Conservation (phyloP, 1,140 invertebrate genomes). For the Nixonia krombeini region DNA sequence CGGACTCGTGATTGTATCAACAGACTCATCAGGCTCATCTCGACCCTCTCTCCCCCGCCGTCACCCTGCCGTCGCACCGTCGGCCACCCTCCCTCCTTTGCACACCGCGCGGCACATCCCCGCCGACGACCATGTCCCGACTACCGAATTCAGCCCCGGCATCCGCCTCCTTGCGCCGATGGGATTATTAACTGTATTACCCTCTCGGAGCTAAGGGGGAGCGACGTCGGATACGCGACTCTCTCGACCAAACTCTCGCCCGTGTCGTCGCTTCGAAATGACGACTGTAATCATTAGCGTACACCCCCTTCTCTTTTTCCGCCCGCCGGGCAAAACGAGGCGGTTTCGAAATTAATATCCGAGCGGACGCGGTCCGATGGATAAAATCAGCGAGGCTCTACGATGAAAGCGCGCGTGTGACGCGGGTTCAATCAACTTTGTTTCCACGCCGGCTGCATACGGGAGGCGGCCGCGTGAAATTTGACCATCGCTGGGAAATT, state of each 20-base stretch:
- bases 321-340: too few species aligned
- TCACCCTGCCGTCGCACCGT: too few species aligned
- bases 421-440: constrained; percentile 20
- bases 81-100: not conserved
- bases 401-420: too few species aligned
- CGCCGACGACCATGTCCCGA: not conserved
- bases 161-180: constrained; percentile 15
- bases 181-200: constrained; percentile 41
- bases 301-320: too few species aligned
- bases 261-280: too few species aligned
- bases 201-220: constrained; percentile 23
- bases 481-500: constrained; percentile 16
- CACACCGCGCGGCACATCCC: constrained; percentile 5
- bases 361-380: too few species aligned
- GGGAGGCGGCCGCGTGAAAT: too few species aligned
- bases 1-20: constrained; percentile 62
- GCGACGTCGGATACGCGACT: constrained; percentile 15
- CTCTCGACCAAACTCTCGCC: too few species aligned
- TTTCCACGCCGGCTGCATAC: too few species aligned
- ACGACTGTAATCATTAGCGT: too few species aligned
- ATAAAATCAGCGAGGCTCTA: too few species aligned
- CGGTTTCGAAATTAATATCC: too few species aligned
- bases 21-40: constrained; percentile 64
- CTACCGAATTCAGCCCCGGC: constrained; percentile 17
- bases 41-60: constrained; percentile 1